A percentile compares a stretch with the other conserved stretches of the same genome.
Conservation (phyloP, 2,888 invertebrate genomes). For the Cataglyphis rosenhaueri region DNA sequence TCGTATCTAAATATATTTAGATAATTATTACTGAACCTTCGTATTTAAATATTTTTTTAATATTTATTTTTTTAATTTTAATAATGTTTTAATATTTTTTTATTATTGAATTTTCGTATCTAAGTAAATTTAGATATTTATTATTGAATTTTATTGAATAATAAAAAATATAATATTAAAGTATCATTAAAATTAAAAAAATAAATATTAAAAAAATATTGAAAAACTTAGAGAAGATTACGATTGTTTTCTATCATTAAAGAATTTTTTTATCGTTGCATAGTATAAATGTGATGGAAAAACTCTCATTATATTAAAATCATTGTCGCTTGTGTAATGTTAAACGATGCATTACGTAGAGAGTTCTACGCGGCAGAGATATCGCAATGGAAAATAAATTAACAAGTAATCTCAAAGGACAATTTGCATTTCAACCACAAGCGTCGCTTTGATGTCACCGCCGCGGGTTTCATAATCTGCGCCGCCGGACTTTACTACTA, state of each 20-base stretch:
- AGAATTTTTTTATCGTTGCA: not conserved
- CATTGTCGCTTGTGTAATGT: constrained; percentile 20
- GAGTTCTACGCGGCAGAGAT: not conserved
- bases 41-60: too few species aligned
- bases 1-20: too few species aligned
- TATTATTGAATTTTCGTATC: too few species aligned
- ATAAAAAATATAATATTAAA: too few species aligned
- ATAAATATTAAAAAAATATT: too few species aligned
- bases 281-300: not conserved
- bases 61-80: too few species aligned
- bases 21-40: too few species aligned
- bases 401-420: constrained; percentile 45
- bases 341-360: constrained; percentile 41
- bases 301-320: constrained; percentile 17
- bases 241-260: not conserved
- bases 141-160: too few species aligned
- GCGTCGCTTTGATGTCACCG: constrained; percentile 38
- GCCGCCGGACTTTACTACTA: constrained; percentile 5
- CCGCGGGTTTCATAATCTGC: constrained; percentile 34
- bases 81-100: too few species aligned
- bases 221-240: not conserved
- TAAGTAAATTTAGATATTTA: too few species aligned
- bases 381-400: constrained; percentile 41
- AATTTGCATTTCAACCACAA: constrained; percentile 52
- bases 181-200: too few species aligned